Conservation (phyloP, 2,888 invertebrate species). For the Oegoconia quadripuncta region DNA sequence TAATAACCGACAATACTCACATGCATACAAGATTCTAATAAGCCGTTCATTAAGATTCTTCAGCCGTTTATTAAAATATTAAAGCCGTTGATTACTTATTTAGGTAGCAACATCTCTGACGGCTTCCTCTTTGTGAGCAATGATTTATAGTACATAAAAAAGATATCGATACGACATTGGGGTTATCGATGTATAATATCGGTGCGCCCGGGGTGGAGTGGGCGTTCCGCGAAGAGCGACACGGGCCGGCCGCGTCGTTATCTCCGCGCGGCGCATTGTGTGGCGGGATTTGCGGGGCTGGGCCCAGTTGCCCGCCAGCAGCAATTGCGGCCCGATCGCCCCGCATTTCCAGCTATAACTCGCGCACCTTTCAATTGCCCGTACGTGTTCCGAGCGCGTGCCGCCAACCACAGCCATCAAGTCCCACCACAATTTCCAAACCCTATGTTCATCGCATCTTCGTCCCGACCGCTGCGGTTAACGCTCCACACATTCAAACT, state of each 20-base stretch:
- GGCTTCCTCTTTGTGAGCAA: background rate
- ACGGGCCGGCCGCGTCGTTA: constrained; percentile 38
- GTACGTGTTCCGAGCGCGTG: constrained; percentile 65
- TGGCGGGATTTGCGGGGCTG: constrained; percentile 39
- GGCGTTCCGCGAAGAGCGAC: constrained; percentile 47
- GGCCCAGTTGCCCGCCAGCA: constrained; percentile 40
- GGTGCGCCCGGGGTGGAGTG: constrained; percentile 26
- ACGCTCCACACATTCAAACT: constrained; percentile 32
- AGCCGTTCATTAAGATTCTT: constrained; percentile 33
- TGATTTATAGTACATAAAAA: constrained; percentile 7
- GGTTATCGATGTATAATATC: constrained; percentile 25
- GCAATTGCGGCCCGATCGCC: constrained; percentile 58
- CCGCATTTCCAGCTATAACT: constrained; percentile 64
- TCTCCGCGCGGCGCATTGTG: constrained; percentile 43
- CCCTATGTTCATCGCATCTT: constrained; percentile 52
- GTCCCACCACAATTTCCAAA: constrained; percentile 56
- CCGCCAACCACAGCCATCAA: constrained; percentile 55
- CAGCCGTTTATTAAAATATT: constrained; percentile 29
- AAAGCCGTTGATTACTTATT: constrained; percentile 4
- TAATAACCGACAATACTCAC: constrained; percentile 57
- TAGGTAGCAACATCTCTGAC: background rate
- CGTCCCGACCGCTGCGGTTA: constrained; percentile 33
- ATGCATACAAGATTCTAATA: constrained; percentile 48
- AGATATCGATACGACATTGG: constrained; percentile 20
- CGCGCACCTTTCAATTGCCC: constrained; percentile 68